Conservation (phyloP, 2,888 invertebrate species). For the Xanthia togata region DNA sequence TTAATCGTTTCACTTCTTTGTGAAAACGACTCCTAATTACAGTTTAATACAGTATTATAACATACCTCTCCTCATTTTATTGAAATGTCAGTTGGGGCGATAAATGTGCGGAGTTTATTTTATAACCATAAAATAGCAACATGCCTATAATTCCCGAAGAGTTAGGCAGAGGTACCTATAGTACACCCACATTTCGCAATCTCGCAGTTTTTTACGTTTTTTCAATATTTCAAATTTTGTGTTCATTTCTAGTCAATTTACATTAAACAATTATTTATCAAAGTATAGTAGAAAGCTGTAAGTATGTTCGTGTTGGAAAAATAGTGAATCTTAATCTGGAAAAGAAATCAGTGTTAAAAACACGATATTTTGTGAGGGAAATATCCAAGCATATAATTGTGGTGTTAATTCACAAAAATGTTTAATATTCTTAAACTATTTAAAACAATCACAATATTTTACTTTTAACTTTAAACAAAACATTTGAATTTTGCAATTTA, state of each 20-base stretch:
- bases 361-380: background rate
- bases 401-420: background rate
- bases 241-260: slow-evolving; percentile 49
- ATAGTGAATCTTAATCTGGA: background rate
- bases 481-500: background rate
- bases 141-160: too few relatives aligned
- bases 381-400: background rate
- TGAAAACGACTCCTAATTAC: background rate
- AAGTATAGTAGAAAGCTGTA: background rate
- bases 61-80: slow-evolving; percentile 5
- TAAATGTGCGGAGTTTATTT: background rate
- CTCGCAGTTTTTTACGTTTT: background rate
- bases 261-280: background rate
- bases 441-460: background rate
- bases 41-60: background rate
- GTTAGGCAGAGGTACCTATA: too few relatives aligned
- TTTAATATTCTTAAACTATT: background rate
- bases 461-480: background rate
- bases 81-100: background rate
- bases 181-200: too few relatives aligned
- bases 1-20: background rate
- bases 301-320: background rate
- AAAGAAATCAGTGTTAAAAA: background rate
- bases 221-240: slow-evolving; percentile 22
- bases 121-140: too few relatives aligned